Base-by-base conservation (phyloP, 2,113 vertebrate species). In the Bolborhynchus lineola region DNA sequence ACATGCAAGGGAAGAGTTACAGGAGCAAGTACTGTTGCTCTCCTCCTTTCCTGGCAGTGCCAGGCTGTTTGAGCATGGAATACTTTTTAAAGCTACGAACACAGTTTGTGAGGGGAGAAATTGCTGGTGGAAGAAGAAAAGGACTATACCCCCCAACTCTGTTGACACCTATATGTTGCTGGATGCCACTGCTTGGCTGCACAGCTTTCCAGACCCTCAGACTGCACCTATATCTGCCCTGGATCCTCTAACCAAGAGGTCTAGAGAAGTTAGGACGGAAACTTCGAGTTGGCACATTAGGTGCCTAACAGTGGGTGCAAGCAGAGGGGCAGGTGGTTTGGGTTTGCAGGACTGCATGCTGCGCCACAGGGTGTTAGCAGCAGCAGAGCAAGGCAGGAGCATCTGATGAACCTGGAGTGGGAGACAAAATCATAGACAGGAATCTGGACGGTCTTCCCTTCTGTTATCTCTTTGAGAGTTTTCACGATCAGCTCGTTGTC, bases 341-440 rank as follows among this genome's bases (percentile, higher is more conserved):
- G 76, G 57, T 63, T 42, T 44, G 46, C n/a, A 64, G 62, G 64
- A 64, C 69, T 50, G 67, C 1, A 7, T 33, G 76, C 19, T 9
- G 69, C 0, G 0, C 86, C 1, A 0, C 19, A 3, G 86, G 63
- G 63, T 50, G 3, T 90, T 55, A 92, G 88, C 52, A 6, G 67
- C 68, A 21, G 69, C 89, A 44, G 3, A 2, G 83, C 83, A 33
- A 89, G 68, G 70, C 82, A 57, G 69, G 68, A 62, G 47, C 53
- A 0, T 78, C 50, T 60, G 31, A 87, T 98, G 98, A 92, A 99
- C 99, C 99, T 99, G 96, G 99, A 99, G 98, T 99, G 99, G 79
- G 98, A 98, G 92, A 99, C 99, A 95, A 99, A 99, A 97, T 99
- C 99, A 68, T 99, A 99, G 84, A 99, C 99, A 1, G 99, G 99